Percentiles rank a stretch among this genome's conserved stretches.
phyloP scores from a whole-genome alignment of 2,888 invertebrate species.

The Sepiola atlantica region DNA sequence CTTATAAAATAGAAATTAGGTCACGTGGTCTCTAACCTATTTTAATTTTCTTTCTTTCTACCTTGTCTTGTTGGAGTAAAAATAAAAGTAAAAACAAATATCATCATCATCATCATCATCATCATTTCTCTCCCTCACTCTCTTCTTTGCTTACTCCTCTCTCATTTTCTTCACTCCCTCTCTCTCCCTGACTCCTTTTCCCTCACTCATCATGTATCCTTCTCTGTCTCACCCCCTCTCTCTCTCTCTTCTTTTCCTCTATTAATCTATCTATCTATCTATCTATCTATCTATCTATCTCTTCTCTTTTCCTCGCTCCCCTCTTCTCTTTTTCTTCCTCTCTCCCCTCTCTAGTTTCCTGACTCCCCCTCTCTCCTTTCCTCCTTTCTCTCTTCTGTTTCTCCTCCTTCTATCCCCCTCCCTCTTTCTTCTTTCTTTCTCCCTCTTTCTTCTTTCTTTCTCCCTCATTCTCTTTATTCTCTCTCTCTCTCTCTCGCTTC shows the following conservation, averaged over 20 bases:
- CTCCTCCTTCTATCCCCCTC: rapidly evolving
- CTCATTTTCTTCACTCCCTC: background rate
- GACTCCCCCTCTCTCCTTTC: background rate
- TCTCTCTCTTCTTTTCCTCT: background rate
- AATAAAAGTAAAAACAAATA: no score
- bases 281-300: background rate
- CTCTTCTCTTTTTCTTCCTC: background rate
- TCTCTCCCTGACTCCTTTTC: background rate
- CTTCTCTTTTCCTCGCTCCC: background rate
- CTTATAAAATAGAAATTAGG: no score
- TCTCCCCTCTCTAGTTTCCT: background rate
- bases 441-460: background rate
- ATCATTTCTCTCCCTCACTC: background rate
- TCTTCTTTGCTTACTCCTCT: background rate
- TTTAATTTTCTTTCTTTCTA: no score
- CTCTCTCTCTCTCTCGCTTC: background rate
- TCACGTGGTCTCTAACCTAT: no score
- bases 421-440: background rate
- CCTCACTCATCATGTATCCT: background rate
- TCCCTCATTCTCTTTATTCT: background rate
- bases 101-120: background rate
- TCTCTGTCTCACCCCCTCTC: background rate
- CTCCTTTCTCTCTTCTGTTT: rapidly evolving
- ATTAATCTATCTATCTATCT: rapidly evolving
- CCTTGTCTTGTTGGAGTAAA: no score